Evolutionary conservation across 2,888 invertebrate genomes (phyloP), one percentile per base, ranked within the genome.

Genomic region (Microchrysa polita): DNA sequence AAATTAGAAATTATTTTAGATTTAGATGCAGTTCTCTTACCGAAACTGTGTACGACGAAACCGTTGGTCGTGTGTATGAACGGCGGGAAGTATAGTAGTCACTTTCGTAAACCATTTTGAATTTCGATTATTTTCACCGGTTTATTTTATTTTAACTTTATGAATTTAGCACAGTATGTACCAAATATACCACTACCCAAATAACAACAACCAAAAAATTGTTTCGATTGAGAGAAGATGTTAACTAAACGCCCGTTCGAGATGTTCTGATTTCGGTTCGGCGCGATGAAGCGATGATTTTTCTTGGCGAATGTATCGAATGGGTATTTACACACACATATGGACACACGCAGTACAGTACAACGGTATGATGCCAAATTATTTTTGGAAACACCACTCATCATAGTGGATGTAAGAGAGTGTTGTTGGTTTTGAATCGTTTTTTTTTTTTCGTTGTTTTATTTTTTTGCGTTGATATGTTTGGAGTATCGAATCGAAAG

Each of bases 11-110:
- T 53, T 53, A 57, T 71, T 27, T 59, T 12, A 72, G 60, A 48
- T 61, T 61, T 20, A 52, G 22, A 9, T 84, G 86, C 89, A 34
- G 27, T 34, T 34, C 27, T 34, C 93, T 90, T 88, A 94, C 93
- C 92, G 94, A 92, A 85, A 92, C 89, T 84, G 90, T 91, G 88
- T 92, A 92, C 82, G 91, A 90, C 80, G 91, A 88, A 77, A 88
- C 84, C 78, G 88, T 87, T 76, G 91, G 91, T 86, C 93, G 87
- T 86, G 91, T 88, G 84, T 91, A 92, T 79, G 93, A 92, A 87
- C 94, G 91, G 87, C 94, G 92, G 86, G 92, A 93, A 82, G 94
- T 94, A 87, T 93, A 93, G 87, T 93, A 95, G 88, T 94, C 94
- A 89, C 93, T 92, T 88, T 94, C 93, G 92, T 94, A 94, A 87